Conservation (phyloP, 2,113 vertebrate species). For the Pristiophorus japonicus region DNA sequence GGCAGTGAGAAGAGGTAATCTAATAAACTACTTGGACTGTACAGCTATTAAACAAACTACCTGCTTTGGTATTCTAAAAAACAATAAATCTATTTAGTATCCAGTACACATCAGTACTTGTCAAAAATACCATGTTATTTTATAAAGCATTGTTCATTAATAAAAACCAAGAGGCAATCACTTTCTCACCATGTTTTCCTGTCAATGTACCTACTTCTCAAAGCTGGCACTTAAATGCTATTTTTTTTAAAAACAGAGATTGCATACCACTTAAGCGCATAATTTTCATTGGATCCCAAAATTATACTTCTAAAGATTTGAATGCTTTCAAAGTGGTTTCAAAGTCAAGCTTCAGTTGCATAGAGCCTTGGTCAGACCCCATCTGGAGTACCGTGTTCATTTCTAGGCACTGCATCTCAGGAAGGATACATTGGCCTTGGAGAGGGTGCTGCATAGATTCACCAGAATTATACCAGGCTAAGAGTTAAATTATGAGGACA, state of each 20-base stretch:
- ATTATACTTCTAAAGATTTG: not conserved
- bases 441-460: no score
- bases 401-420: no score
- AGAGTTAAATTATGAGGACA: no score
- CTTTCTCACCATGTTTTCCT: not conserved
- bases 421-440: no score
- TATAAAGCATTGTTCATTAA: not conserved
- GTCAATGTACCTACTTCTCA: not conserved
- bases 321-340: not conserved
- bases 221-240: not conserved
- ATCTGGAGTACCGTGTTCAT: no score
- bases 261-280: not conserved
- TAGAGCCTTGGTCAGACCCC: no score
- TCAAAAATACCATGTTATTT: not conserved
- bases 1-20: not conserved
- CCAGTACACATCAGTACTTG: not conserved
- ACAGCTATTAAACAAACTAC: no score
- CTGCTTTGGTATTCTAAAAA: not conserved
- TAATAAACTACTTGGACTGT: not conserved
- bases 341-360: no score
- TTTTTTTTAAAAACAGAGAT: not conserved
- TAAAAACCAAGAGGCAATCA: not conserved
- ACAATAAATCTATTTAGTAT: not conserved
- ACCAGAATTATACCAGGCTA: no score
- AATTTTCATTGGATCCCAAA: not conserved